A percentile compares a stretch with the other conserved stretches of the same genome.
phyloP scores from a whole-genome alignment of 1,140 invertebrate genomes.

The Dinoponera quadriceps region DNA sequence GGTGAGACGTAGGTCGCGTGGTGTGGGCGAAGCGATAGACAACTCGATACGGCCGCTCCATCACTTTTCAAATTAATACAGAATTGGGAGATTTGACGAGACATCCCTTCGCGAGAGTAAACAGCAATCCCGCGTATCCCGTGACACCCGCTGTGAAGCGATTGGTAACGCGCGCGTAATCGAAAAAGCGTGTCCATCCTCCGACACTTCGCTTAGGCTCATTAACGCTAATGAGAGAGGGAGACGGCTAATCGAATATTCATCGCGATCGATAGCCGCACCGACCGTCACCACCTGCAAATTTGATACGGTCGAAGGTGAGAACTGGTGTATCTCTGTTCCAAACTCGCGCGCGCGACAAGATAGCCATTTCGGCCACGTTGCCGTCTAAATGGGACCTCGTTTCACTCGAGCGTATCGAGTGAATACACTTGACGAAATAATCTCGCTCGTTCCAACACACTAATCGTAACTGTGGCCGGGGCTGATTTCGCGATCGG shows the following conservation, averaged over 20 bases:
- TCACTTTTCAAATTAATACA: neutral
- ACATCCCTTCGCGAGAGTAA: neutral
- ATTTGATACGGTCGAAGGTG: neutral
- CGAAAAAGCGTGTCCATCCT: conserved; percentile 1
- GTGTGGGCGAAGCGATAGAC: neutral
- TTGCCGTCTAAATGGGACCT: neutral
- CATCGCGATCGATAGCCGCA: conserved; percentile 15
- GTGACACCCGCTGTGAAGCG: neutral
- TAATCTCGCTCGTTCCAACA: neutral
- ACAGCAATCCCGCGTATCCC: neutral
- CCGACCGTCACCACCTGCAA: neutral
- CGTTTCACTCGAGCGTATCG: neutral
- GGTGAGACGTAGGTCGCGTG: neutral
- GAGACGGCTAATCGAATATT: conserved; percentile 32
- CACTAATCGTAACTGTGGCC: too few relatives aligned
- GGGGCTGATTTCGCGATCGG: neutral
- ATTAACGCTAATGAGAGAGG: conserved; percentile 24
- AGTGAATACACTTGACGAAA: neutral
- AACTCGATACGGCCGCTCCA: neutral
- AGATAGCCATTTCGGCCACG: neutral
- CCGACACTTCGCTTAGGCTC: neutral
- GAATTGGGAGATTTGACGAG: neutral
- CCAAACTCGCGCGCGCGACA: neutral
- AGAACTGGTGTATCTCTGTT: neutral
- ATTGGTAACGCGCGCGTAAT: conserved; percentile 5